phyloP scores from a whole-genome alignment of 1,140 invertebrate genomes.

The Drosophila novamexicana region DNA sequence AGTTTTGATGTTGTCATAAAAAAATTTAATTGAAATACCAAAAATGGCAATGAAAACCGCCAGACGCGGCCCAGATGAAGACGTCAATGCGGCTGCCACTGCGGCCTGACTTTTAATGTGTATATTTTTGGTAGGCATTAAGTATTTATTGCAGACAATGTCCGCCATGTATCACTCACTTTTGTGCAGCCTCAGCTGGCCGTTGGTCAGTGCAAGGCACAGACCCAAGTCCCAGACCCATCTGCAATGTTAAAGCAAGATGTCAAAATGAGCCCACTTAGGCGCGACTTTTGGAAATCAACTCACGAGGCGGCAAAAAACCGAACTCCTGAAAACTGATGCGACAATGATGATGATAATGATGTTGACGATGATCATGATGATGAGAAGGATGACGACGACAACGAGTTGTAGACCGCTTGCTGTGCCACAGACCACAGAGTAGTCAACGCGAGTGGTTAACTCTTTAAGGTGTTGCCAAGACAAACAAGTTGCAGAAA shows the following conservation, averaged over 20 bases:
- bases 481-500: slow-evolving; percentile 70
- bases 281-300: slow-evolving; percentile 74
- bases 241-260: slow-evolving; percentile 45
- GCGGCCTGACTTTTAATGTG: slow-evolving; percentile 73
- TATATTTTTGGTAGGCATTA: slow-evolving; percentile 82
- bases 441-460: slow-evolving; percentile 43
- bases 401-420: slow-evolving; percentile 61
- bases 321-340: slow-evolving; percentile 44
- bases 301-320: slow-evolving; percentile 59
- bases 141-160: slow-evolving; percentile 81
- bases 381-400: slow-evolving; percentile 29
- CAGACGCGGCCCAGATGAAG: slow-evolving; percentile 60
- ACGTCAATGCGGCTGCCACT: slow-evolving; percentile 62
- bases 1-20: slow-evolving; percentile 83
- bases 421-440: slow-evolving; percentile 49
- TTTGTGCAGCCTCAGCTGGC: slow-evolving; percentile 19
- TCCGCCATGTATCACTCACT: slow-evolving; percentile 76
- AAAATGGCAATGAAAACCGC: slow-evolving; percentile 76
- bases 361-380: slow-evolving; percentile 31
- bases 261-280: slow-evolving; percentile 81
- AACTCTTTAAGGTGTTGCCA: slow-evolving; percentile 80
- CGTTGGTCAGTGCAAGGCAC: neutral
- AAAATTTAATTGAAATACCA: slow-evolving; percentile 83
- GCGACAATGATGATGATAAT: slow-evolving; percentile 31
- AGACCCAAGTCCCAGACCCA: slow-evolving; percentile 8